phyloP scores from a whole-genome alignment of 2,888 invertebrate genomes.

The Synergus itoensis region DNA sequence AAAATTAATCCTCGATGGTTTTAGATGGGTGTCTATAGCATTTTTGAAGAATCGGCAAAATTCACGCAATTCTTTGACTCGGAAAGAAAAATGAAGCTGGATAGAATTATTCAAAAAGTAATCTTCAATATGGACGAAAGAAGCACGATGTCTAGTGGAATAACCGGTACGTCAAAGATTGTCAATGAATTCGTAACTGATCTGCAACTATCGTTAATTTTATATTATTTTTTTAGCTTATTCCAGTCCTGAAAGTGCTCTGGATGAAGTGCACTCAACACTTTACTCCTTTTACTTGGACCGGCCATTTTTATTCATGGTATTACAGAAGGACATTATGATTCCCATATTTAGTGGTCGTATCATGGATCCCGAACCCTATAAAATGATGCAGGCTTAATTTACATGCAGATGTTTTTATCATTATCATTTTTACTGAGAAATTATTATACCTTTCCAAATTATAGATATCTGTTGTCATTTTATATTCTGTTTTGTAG shows the following conservation, averaged over 20 bases:
- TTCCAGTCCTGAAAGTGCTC: neutral
- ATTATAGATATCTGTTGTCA: neutral
- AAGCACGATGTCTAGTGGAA: conserved; percentile 5
- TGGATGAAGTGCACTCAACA: conserved; percentile 22
- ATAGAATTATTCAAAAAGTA: conserved; percentile 11
- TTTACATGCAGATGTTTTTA: neutral
- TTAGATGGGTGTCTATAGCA: conserved; percentile 15
- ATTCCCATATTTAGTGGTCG: conserved; percentile 35
- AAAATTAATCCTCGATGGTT: neutral
- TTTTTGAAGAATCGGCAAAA: conserved; percentile 26
- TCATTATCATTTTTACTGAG: neutral
- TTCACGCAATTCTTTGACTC: neutral
- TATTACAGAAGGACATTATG: conserved; percentile 17
- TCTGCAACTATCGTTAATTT: neutral
- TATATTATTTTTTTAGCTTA: conserved; percentile 6
- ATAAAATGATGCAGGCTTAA: neutral
- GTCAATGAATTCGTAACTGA: neutral
- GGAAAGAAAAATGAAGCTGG: neutral
- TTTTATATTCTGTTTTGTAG: neutral
- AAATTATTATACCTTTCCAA: neutral
- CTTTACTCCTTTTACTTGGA: conserved; percentile 30
- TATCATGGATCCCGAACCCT: conserved; percentile 30
- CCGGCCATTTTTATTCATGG: conserved; percentile 33
- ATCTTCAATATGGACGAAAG: conserved; percentile 22
- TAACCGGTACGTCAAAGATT: neutral